Evolutionary conservation across 2,888 invertebrate genomes (phyloP), one percentile per base, ranked within the genome.

Genomic region (Dryocosmus kuriphilus): DNA sequence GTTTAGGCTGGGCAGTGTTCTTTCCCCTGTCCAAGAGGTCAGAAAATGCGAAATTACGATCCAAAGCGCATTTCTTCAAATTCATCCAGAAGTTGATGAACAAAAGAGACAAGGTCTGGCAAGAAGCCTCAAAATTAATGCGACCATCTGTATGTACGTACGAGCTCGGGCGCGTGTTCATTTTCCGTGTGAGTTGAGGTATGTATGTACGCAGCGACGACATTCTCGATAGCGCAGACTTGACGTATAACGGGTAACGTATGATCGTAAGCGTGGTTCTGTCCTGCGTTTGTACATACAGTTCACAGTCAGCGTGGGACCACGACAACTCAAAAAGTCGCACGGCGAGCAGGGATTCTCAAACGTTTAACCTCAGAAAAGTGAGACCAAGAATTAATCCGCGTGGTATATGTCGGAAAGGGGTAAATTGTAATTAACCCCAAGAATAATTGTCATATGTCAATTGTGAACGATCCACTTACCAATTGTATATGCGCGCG

Each of bases 291-390:
- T 77, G 80, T 79, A 74, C 84, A 85, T 85, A 85, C 83, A 85
- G 85, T 86, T 85, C 87, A 85, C 85, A 86, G 85, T 85, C 88
- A 85, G 89, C 91, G 91, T 91, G 91, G 88, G 91, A 91, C 89
- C 90, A 90, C 86, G 87, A 86, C 88, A 88, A 85, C 86, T 89
- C 85, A 90, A 91, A 91, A 90, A 91, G 91, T 91, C 91, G 89
- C 91, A 91, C 90, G 91, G 88, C 87, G 86, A 84, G 83, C 90
- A 89, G 89, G 81, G 89, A 88, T 87, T 90, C 90, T 90, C 91
- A 90, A 86, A 76, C 85, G 78, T 71, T 71, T 71, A 71, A 71
- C 71, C 71, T 71, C 46, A 71, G 71, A 71, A 46, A 27, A 46
- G 24, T n/a, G n/a, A 71, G 46, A 46, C 19, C 46, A 71, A 27